A percentile compares a stretch with the other conserved stretches of the same genome.
phyloP scores from a whole-genome alignment of 1,140 invertebrate species.

The Drosophila biarmipes region DNA sequence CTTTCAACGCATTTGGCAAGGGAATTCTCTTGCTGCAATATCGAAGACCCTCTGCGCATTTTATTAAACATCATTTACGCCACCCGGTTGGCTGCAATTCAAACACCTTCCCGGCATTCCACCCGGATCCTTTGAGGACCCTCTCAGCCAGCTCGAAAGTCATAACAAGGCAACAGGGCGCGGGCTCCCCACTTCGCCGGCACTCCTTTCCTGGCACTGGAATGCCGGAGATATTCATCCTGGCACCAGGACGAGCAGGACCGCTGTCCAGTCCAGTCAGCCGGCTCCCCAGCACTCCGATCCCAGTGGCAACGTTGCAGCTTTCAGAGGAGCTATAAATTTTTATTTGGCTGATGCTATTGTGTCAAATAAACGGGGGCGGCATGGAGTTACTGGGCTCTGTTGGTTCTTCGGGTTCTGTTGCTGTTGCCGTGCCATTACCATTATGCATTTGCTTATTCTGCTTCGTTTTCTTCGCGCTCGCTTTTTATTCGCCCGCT shows the following conservation, averaged over 20 bases:
- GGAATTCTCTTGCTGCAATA: slow-evolving; percentile 9
- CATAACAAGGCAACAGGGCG: slow-evolving; percentile 62
- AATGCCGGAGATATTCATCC: slow-evolving; percentile 27
- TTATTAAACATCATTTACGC: slow-evolving; percentile 66
- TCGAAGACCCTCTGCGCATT: slow-evolving; percentile 57
- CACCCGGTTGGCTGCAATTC: slow-evolving; percentile 55
- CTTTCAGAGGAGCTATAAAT: slow-evolving; percentile 77
- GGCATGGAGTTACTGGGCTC: slow-evolving; percentile 15
- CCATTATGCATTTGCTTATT: slow-evolving; percentile 67
- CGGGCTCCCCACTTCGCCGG: slow-evolving; percentile 3
- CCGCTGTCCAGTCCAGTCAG: slow-evolving; percentile 41
- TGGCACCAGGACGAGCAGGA: slow-evolving; percentile 31
- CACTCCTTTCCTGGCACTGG: slow-evolving; percentile 27
- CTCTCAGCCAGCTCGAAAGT: slow-evolving; percentile 54
- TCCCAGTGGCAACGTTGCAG: slow-evolving; percentile 56
- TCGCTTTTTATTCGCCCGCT: slow-evolving; percentile 30
- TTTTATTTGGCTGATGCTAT: slow-evolving; percentile 78
- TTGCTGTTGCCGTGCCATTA: slow-evolving; percentile 53
- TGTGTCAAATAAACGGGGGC: slow-evolving; percentile 62
- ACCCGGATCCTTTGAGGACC: slow-evolving; percentile 12
- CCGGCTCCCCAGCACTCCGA: background rate
- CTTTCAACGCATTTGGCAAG: background rate
- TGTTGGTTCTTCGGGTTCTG: slow-evolving; percentile 7
- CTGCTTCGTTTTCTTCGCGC: slow-evolving; percentile 21
- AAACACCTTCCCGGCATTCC: slow-evolving; percentile 36